Percentiles rank a stretch among this genome's conserved stretches.
phyloP scores from a whole-genome alignment of 2,113 vertebrate species.

The Tringa solitaria region DNA sequence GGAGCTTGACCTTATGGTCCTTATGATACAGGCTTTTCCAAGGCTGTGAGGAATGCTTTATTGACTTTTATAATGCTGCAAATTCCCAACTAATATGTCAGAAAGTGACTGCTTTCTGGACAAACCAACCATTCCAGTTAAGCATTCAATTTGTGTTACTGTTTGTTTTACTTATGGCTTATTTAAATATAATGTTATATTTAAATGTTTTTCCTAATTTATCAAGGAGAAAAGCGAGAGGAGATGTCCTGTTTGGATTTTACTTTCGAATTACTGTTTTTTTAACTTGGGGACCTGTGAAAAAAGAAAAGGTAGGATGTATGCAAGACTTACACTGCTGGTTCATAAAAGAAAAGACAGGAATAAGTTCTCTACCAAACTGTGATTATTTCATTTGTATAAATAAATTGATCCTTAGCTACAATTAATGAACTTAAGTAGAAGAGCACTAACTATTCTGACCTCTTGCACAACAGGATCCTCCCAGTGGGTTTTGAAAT shows the following conservation, averaged over 20 bases:
- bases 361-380: background rate
- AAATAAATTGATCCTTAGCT: constrained; percentile 3
- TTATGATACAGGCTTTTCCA: background rate
- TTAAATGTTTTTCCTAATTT: background rate
- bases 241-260: background rate
- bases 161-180: background rate
- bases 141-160: background rate
- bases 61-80: background rate
- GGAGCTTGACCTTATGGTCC: background rate
- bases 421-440: background rate
- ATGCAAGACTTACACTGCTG: background rate
- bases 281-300: background rate
- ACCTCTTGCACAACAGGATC: constrained; percentile 15
- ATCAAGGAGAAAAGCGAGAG: background rate
- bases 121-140: background rate
- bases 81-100: background rate
- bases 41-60: background rate
- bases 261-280: background rate
- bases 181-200: background rate
- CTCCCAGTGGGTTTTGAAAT: constrained; percentile 50
- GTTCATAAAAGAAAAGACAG: background rate
- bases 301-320: background rate
- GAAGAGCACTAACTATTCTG: background rate
- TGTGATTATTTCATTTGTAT: background rate
- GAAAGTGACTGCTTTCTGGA: background rate